Evolutionary conservation across 2,113 vertebrate species (phyloP).

Genomic region (Silurus meridionalis): DNA sequence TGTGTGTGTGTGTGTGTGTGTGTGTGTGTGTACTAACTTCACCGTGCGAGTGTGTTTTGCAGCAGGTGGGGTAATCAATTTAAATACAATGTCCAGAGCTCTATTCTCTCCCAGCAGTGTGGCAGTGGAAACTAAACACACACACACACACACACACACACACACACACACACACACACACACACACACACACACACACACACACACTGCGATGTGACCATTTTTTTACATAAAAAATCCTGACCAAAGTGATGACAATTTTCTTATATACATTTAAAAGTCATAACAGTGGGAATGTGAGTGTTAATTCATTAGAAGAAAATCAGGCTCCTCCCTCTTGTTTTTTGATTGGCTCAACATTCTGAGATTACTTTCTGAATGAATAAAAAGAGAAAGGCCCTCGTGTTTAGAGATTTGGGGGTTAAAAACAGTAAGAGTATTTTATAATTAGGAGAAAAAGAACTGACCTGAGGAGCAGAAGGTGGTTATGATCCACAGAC

Average conservation of each 20-base stretch:
- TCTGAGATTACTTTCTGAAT: not conserved
- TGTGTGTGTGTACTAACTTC: conserved; percentile 76
- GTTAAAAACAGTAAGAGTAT: not conserved
- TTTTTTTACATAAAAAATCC: not conserved
- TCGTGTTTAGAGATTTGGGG: not conserved
- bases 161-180: not conserved
- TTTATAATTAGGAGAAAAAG: not conserved
- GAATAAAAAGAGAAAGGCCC: not conserved
- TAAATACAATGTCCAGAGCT: conserved; percentile 83
- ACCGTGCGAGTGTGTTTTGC: conserved; percentile 71
- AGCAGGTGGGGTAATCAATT: conserved; percentile 80
- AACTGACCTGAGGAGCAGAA: conserved; percentile 80
- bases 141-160: conserved; percentile 40
- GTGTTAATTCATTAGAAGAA: not conserved
- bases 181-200: not conserved
- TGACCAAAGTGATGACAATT: too few species aligned
- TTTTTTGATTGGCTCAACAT: not conserved
- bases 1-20: conserved; percentile 35
- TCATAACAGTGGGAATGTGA: not conserved
- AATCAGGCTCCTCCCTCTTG: not conserved
- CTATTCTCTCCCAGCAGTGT: conserved; percentile 81
- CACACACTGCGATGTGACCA: too few species aligned
- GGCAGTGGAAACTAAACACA: conserved; percentile 76
- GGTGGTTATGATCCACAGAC: conserved; percentile 81
- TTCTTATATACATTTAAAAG: not conserved